Evolutionary conservation across 1,140 invertebrate genomes (phyloP), one percentile per base, ranked within the genome.

Genomic region (Metaphire vulgaris): DNA sequence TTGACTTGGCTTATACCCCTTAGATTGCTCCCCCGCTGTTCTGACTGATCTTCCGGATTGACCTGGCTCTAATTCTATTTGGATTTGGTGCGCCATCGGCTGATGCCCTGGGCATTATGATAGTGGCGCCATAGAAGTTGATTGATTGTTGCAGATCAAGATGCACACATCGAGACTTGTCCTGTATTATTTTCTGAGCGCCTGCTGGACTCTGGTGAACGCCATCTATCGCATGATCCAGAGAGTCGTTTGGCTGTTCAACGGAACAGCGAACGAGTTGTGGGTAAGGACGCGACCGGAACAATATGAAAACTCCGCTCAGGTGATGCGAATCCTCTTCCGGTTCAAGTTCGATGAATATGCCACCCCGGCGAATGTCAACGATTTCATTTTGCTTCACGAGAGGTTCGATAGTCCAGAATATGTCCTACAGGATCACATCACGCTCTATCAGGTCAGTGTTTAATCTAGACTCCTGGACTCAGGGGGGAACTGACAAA

Each of bases 401-500:
- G 56, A 73, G 32, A n/a, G 69, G 0, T 76, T 72, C 31, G 71
- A 74, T 2, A 15, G 28, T 66, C 70, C 70, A 1, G 75, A 65
- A 15, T 56, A 65, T n/a, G 70, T 76, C 28, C 75, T 76, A 33
- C 33, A 74, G 16, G 75, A 76, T 33, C 32, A 73, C 33, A 70
- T 76, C 31, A 71, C 74, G 1, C 74, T 76, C 33, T 76, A 76
- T 28, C 28, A 29, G 21, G 74, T 74, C 12, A 21, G 72, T 41
- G 14, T 21, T 28, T 41, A n/a, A n/a, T 56, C n/a, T n/a, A n/a
- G n/a, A n/a, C n/a, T n/a, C n/a, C n/a, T n/a, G n/a, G n/a, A n/a
- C n/a, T n/a, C n/a, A n/a, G n/a, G n/a, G n/a, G n/a, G n/a, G n/a
- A n/a, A n/a, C n/a, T n/a, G n/a, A n/a, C n/a, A n/a, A n/a, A n/a